These are phyloP conservation scores for Megaceryle alcyon DNA, from an alignment of 2,797 vertebrate species.

Conservation along the genomic window DNA sequence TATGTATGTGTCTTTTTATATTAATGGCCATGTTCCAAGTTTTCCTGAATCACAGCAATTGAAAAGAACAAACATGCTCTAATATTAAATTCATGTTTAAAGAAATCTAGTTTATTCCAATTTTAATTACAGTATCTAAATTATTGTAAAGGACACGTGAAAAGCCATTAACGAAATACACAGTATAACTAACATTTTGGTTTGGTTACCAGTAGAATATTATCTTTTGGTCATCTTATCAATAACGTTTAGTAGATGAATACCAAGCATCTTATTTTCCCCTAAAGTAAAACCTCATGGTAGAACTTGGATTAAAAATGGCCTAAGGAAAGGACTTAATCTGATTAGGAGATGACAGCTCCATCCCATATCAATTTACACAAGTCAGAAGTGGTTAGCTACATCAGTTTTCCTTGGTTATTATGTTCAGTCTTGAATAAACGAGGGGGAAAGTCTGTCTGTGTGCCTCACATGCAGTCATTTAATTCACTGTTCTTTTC, in stretches of 20 bases:
- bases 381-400: slow-evolving; percentile 56
- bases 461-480: slow-evolving; percentile 35
- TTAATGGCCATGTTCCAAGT: background rate
- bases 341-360: slow-evolving; percentile 60
- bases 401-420: slow-evolving; percentile 54
- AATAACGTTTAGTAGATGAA: background rate
- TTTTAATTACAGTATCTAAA: background rate
- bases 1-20: background rate
- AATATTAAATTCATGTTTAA: background rate
- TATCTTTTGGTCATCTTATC: background rate
- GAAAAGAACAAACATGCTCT: background rate
- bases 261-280: slow-evolving; percentile 11
- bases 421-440: slow-evolving; percentile 53
- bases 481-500: slow-evolving; percentile 46
- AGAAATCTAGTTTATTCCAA: background rate
- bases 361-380: slow-evolving; percentile 59
- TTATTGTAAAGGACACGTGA: background rate
- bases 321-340: slow-evolving; percentile 55
- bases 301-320: slow-evolving; percentile 45
- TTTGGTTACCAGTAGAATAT: background rate
- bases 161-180: background rate
- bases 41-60: background rate
- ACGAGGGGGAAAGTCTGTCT: slow-evolving; percentile 35
- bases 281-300: slow-evolving; percentile 20
- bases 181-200: background rate